Conservation (phyloP, 1,140 invertebrate genomes). For the Physella acuta region DNA sequence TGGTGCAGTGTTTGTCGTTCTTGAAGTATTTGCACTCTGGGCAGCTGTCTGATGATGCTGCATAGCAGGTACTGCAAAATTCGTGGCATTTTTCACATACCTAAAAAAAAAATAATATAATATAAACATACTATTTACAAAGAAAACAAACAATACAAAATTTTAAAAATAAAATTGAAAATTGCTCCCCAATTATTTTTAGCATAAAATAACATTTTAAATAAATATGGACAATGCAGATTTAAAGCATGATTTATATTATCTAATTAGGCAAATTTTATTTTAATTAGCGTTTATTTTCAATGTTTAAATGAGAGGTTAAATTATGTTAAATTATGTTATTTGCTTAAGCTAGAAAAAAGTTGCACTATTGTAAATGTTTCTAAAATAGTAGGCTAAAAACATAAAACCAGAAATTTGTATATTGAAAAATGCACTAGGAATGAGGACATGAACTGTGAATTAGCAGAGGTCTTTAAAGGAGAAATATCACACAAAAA, state of each 20-base stretch:
- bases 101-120: conserved; percentile 31
- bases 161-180: not conserved
- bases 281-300: too few species aligned
- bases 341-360: too few species aligned
- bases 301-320: too few species aligned
- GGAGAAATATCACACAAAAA: too few species aligned
- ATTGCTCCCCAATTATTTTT: not conserved
- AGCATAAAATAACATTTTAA: not conserved
- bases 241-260: not conserved
- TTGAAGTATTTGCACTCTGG: conserved; percentile 41
- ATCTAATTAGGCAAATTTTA: not conserved
- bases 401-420: too few species aligned
- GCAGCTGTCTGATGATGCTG: conserved; percentile 60
- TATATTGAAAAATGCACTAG: too few species aligned
- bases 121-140: not conserved
- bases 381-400: too few species aligned
- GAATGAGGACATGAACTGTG: too few species aligned
- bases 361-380: too few species aligned
- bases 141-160: too few species aligned
- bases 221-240: not conserved
- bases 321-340: too few species aligned
- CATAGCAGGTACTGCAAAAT: conserved; percentile 83
- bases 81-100: conserved; percentile 74
- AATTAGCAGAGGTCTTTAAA: too few species aligned
- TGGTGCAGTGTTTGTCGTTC: conserved; percentile 67